phyloP scores from a whole-genome alignment of 2,888 invertebrate genomes.

The Tenthredo amoena region DNA sequence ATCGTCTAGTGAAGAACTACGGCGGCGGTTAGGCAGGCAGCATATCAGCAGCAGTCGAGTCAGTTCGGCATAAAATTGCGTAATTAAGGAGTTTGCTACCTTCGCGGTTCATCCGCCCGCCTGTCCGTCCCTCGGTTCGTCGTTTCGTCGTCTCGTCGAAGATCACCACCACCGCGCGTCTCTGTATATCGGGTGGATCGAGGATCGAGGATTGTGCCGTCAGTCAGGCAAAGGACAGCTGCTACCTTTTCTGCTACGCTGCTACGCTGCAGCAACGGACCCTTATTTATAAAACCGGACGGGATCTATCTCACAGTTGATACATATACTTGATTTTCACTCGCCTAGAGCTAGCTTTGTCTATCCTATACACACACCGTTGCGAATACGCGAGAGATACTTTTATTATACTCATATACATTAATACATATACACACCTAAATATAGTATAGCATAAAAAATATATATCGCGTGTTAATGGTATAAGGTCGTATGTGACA shows the following conservation, averaged over 20 bases:
- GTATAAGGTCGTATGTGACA: too few species aligned
- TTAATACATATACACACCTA: too few species aligned
- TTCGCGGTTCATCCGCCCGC: conserved; percentile 8
- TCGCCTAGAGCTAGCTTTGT: not conserved
- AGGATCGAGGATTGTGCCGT: conserved; percentile 76
- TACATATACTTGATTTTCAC: not conserved
- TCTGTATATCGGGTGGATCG: conserved; percentile 55
- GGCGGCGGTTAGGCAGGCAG: conserved; percentile 33
- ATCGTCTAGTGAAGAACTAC: conserved; percentile 48
- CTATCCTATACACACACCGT: too few species aligned
- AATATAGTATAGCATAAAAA: too few species aligned
- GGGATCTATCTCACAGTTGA: conserved; percentile 62
- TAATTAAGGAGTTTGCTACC: conserved; percentile 71
- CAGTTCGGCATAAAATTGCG: conserved; percentile 70
- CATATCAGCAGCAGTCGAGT: conserved; percentile 44
- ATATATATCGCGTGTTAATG: too few species aligned
- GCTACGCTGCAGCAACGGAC: conserved; percentile 38
- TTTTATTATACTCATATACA: too few species aligned
- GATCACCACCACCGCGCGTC: conserved; percentile 40
- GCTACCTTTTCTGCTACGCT: conserved; percentile 27
- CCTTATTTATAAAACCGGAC: conserved; percentile 67
- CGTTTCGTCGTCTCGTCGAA: conserved; percentile 44
- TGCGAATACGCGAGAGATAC: too few species aligned
- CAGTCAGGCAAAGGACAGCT: conserved; percentile 70
- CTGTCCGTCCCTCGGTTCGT: conserved; percentile 59